These are phyloP conservation scores for Labeo rohita DNA, from an alignment of 2,113 vertebrate genomes.

Conservation along the genomic window DNA sequence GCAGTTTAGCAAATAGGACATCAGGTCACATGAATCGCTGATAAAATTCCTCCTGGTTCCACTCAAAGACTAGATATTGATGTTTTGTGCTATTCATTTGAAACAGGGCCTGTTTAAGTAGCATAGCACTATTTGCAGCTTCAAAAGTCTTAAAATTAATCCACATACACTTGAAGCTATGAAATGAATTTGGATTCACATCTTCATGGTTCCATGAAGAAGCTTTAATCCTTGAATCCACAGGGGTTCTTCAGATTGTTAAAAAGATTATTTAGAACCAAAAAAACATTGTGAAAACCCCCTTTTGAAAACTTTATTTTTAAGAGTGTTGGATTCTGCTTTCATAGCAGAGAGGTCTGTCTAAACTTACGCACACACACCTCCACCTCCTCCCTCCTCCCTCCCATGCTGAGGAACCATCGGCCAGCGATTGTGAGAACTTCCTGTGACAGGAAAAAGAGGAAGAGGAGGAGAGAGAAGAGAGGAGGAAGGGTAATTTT, in stretches of 20 bases:
- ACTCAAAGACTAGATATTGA: conserved; percentile 27
- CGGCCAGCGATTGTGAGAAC: conserved; percentile 79
- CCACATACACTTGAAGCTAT: not conserved
- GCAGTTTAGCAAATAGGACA: not conserved
- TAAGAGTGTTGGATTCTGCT: not conserved
- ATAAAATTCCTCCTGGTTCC: not conserved
- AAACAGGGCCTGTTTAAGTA: not conserved
- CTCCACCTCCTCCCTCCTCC: conserved; percentile 67
- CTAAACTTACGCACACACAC: not conserved
- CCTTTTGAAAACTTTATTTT: not conserved
- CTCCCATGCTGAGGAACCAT: conserved; percentile 63
- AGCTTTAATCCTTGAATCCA: not conserved
- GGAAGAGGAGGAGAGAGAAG: conserved; percentile 58
- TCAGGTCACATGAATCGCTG: conserved; percentile 13
- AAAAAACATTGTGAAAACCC: not conserved
- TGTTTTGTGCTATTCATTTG: not conserved
- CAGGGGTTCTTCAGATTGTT: not conserved
- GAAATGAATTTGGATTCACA: not conserved
- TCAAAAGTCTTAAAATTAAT: not conserved
- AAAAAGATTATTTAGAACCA: not conserved
- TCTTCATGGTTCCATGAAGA: not conserved
- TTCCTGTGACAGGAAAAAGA: conserved; percentile 79
- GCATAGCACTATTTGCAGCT: not conserved
- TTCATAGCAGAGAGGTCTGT: not conserved
- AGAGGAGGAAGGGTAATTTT: conserved; percentile 41